Conservation (phyloP, 2,113 vertebrate species). For the Seriola aureovittata region DNA sequence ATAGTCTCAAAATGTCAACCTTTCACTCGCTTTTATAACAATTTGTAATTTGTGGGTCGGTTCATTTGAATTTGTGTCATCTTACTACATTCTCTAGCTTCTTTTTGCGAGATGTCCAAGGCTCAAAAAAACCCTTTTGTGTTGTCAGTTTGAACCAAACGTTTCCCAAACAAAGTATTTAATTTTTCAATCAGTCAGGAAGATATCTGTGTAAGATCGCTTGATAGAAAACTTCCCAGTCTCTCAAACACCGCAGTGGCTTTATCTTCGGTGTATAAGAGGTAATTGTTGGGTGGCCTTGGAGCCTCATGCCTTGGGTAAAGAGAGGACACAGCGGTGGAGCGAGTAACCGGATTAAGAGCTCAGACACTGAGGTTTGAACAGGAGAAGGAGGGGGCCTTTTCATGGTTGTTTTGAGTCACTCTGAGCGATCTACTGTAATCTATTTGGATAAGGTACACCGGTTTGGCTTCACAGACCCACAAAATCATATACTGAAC, state of each 20-base stretch:
- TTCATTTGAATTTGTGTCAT: constrained; percentile 26
- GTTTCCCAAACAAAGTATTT: neutral
- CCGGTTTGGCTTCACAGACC: constrained; percentile 22
- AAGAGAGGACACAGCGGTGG: constrained; percentile 59
- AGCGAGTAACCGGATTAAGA: constrained; percentile 72
- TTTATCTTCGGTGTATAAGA: constrained; percentile 33
- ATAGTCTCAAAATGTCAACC: constrained; percentile 63
- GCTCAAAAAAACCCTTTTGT: neutral
- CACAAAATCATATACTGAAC: constrained; percentile 20
- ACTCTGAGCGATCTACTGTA: constrained; percentile 48
- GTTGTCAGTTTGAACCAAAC: neutral
- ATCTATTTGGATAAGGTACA: constrained; percentile 32
- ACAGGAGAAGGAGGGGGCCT: constrained; percentile 34
- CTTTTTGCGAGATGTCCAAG: constrained; percentile 14
- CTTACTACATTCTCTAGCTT: constrained; percentile 12
- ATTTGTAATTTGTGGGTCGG: constrained; percentile 51
- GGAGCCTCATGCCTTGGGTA: constrained; percentile 46
- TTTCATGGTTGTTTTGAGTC: constrained; percentile 51
- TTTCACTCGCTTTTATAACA: constrained; percentile 53
- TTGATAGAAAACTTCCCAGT: constrained; percentile 1
- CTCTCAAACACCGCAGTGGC: constrained; percentile 11
- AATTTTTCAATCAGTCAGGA: neutral
- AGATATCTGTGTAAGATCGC: constrained; percentile 19
- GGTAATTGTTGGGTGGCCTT: constrained; percentile 43
- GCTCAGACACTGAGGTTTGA: constrained; percentile 67